Percentiles rank a stretch among this genome's conserved stretches.
phyloP scores from a whole-genome alignment of 2,113 vertebrate genomes.

The Etheostoma spectabile region DNA sequence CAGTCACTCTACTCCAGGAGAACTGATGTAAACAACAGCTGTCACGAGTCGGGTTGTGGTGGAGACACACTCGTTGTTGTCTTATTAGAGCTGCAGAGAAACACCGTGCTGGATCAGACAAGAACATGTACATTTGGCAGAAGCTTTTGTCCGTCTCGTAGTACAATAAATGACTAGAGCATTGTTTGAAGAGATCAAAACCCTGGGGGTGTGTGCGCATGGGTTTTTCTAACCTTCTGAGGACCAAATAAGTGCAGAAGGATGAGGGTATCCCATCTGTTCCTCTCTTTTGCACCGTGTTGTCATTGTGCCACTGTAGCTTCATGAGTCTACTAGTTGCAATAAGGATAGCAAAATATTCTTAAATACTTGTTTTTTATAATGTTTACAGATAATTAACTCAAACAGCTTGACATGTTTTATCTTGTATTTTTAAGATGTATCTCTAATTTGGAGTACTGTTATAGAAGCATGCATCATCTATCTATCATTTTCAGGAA shows the following conservation, averaged over 20 bases:
- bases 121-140: not conserved
- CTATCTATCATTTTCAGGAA: not conserved
- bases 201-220: not conserved
- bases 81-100: constrained; percentile 2
- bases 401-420: too few relatives aligned
- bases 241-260: not conserved
- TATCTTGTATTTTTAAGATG: not conserved
- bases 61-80: too few relatives aligned
- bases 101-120: not conserved
- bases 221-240: not conserved
- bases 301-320: not conserved
- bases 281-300: not conserved
- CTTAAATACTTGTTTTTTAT: too few relatives aligned
- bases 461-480: not conserved
- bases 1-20: constrained; percentile 7
- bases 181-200: constrained; percentile 1
- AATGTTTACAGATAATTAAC: too few relatives aligned
- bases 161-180: not conserved
- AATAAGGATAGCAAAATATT: not conserved
- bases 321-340: not conserved
- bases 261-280: not conserved
- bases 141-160: not conserved
- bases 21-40: constrained; percentile 5
- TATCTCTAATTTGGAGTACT: not conserved
- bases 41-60: not conserved